Evolutionary conservation across 2,797 vertebrate species (phyloP), one percentile per base, ranked within the genome.

Genomic region (Basileuterus tristriatus): DNA sequence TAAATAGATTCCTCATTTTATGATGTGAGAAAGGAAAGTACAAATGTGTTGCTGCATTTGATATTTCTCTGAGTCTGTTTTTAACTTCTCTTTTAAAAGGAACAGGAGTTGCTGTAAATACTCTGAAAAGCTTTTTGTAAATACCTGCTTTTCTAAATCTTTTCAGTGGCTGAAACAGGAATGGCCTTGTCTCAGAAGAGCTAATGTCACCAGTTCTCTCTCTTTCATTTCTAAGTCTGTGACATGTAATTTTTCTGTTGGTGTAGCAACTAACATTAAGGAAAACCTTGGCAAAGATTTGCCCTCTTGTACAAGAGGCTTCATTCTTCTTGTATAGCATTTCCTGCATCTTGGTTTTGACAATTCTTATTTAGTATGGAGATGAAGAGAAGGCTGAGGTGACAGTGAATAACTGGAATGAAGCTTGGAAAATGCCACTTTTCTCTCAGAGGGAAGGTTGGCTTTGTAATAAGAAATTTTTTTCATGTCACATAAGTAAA

Each of bases 101-200:
- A 90, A 23, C 24, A 44, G 34, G 11, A 53, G 43, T 49, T 8
- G 12, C 9, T 55, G 14, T 70, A 64, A 79, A 82, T 83, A 74
- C 30, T 36, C 44, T 46, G 49, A 67, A 92, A 82, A 84, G 47
- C 47, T 92, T 90, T 88, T 56, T 74, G 32, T 53, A 69, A 92
- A 82, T 84, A 91, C 26, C 39, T 93, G 52, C 32, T 94, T 92
- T 79, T 59, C 59, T 64, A 63, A 72, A 39, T 46, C 83, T 70
- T 86, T 93, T 84, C 55, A 49, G 47, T 74, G 44, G 6, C 59
- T 94, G 78, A 52, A 81, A 71, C 32, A 95, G 80, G 90, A 90
- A 79, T 32, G 65, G 12, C 68, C 30, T 84, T 83, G 64, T 70
- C 64, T 90, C 60, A 39, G 50, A 58, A 59, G 8, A 93, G 32